phyloP scores from a whole-genome alignment of 1,140 invertebrate species.

The Camponotus vicinus region DNA sequence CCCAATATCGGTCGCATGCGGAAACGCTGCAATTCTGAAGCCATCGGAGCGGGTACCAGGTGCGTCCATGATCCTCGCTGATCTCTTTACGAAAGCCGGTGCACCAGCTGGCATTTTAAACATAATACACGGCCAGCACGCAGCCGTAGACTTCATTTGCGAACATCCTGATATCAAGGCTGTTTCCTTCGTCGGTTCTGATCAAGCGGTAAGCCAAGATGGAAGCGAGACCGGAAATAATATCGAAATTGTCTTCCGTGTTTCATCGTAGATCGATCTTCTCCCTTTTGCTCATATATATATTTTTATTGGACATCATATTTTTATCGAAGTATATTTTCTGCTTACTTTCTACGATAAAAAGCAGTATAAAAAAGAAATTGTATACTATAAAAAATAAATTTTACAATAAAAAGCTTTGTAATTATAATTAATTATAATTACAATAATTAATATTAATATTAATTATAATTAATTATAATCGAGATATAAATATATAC shows the following conservation, averaged over 20 bases:
- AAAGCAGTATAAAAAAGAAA: neutral
- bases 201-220: slow-evolving; percentile 91
- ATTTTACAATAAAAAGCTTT: too few relatives aligned
- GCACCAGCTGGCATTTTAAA: slow-evolving; percentile 98
- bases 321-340: slow-evolving; percentile 13
- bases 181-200: slow-evolving; percentile 99
- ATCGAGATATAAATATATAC: too few relatives aligned
- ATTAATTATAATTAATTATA: too few relatives aligned
- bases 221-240: neutral
- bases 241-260: neutral
- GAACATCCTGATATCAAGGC: slow-evolving; percentile 98
- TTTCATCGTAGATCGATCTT: neutral
- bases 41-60: slow-evolving; percentile 99
- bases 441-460: too few relatives aligned
- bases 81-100: slow-evolving; percentile 95
- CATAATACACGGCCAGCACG: slow-evolving; percentile 98
- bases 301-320: neutral
- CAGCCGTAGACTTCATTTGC: slow-evolving; percentile 98
- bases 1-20: slow-evolving; percentile 96
- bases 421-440: neutral
- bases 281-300: neutral
- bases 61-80: slow-evolving; percentile 97
- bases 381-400: too few relatives aligned
- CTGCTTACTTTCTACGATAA: neutral
- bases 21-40: slow-evolving; percentile 93